Evolutionary conservation across 2,888 invertebrate species (phyloP).

Genomic region (Agrochola circellaris): DNA sequence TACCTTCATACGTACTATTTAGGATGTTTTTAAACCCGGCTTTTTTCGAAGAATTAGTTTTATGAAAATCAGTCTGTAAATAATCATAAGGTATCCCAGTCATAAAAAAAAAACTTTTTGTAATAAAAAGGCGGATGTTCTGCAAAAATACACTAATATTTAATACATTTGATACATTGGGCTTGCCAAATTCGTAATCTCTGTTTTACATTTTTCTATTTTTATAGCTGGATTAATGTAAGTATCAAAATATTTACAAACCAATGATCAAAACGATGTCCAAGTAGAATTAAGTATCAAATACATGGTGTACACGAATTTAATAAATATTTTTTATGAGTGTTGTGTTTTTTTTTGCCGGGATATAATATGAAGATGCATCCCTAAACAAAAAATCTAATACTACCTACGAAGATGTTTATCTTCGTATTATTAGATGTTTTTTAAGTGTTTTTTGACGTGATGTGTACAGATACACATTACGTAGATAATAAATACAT

Average conservation of each 20-base stretch:
- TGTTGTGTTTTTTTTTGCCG: conserved; percentile 33
- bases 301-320: conserved; percentile 44
- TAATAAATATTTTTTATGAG: conserved; percentile 58
- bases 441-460: neutral
- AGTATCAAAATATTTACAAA: conserved; percentile 21
- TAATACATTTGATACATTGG: neutral
- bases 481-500: neutral
- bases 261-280: conserved; percentile 26
- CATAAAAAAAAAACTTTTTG: neutral
- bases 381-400: neutral
- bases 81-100: neutral
- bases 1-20: neutral
- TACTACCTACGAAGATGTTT: too few species aligned
- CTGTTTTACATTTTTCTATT: conserved; percentile 18
- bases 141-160: neutral
- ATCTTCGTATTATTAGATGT: neutral
- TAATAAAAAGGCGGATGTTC: neutral
- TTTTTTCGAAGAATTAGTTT: neutral
- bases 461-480: neutral
- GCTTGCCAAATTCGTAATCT: neutral
- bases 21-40: neutral
- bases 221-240: conserved; percentile 10
- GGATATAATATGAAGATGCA: neutral
- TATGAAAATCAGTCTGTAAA: neutral
- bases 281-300: conserved; percentile 33